A percentile compares a stretch with the other conserved stretches of the same genome.
Evolutionary conservation across 1,140 invertebrate species (phyloP).

Genomic region (Berghia stephanieae): DNA sequence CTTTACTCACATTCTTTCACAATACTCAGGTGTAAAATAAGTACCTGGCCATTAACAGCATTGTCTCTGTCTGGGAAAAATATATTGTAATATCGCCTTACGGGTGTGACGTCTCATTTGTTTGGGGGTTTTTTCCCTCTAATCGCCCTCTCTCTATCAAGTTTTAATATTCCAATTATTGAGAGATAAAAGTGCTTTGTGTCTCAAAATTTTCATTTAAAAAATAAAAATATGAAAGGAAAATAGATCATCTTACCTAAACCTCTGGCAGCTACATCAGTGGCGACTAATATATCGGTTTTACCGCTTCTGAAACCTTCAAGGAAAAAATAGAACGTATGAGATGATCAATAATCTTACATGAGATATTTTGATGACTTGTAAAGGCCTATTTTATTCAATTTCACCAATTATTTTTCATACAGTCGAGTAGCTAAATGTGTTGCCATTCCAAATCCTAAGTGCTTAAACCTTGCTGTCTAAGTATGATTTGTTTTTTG

Average conservation of each 20-base stretch:
- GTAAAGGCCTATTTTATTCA: no score
- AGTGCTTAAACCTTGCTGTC: no score
- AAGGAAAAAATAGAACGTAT: slow-evolving; percentile 50
- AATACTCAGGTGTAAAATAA: no score
- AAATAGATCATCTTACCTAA: slow-evolving; percentile 92
- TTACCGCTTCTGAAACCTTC: slow-evolving; percentile 90
- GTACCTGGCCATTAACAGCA: no score
- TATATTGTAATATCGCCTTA: neutral
- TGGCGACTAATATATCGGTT: slow-evolving; percentile 93
- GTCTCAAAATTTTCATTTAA: neutral
- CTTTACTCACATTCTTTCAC: no score
- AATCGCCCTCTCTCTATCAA: neutral
- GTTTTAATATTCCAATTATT: neutral
- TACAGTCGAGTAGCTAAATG: no score
- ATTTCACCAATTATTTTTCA: no score
- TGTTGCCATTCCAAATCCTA: no score
- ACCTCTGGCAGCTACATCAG: slow-evolving; percentile 97
- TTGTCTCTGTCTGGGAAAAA: neutral
- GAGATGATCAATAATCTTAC: neutral
- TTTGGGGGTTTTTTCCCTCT: neutral
- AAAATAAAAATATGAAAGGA: neutral
- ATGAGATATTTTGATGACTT: no score
- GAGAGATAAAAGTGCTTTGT: neutral
- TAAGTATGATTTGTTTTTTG: no score
- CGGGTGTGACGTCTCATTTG: neutral